Evolutionary conservation across 2,113 vertebrate species (phyloP), one percentile per base, ranked within the genome.

Genomic region (Callospermophilus lateralis): DNA sequence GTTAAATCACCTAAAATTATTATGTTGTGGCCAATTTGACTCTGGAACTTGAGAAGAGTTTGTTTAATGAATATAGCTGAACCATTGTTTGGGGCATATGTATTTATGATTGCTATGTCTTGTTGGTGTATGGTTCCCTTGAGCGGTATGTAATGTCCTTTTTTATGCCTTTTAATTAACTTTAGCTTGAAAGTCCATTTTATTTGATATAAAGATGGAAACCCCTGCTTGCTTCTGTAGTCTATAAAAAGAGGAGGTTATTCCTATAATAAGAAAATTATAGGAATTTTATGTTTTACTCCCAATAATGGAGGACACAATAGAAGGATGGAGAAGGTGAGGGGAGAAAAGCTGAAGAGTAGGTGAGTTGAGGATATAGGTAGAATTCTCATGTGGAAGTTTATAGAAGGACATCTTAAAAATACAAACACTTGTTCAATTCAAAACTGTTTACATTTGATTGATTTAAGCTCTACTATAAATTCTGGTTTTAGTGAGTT

Each of bases 211-310:
- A 6, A 45, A 45, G 42, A 45, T 45, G 42, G 6, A 45, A 45
- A 45, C 42, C 6, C 42, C 6, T 45, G 42, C 6, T 45, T 45
- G 42, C 42, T 45, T 45, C 42, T 45, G 42, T 45, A 45, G 42
- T 45, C 42, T 45, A 45, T 45, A 93, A 68, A 45, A 89, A 89
- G 67, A 79, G 74, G 68, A 63, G 20, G 42, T 55, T 87, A 93
- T 80, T 86, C 37, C 89, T 34, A 58, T 42, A 45, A 48, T 94
- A 48, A 68, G 91, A 94, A 96, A 93, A 81, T 89, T 42, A 77
- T 37, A 95, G 45, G 37, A 93, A 76, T 93, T 15, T 90, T 84
- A 34, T 93, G 10, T 94, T 96, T 97, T 89, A 10, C 4, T 84
- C 17, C 42, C 39, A 7, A 58, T 95, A 86, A 15, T 45, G 26